Conservation (phyloP, 2,888 invertebrate species). For the Chymomyza procnemis region DNA sequence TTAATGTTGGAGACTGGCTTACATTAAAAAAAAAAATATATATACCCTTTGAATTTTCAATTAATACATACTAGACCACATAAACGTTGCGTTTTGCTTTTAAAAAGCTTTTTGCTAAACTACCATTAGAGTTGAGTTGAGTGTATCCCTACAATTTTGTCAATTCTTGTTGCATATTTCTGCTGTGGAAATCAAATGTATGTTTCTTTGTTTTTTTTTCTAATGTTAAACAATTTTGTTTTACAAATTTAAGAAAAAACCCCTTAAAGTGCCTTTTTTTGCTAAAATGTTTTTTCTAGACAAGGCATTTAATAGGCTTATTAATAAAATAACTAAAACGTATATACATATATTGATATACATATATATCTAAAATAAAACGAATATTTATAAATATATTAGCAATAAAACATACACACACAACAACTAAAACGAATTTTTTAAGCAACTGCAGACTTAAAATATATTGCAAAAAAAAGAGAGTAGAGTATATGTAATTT, state of each 20-base stretch:
- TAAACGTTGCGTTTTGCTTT: conserved; percentile 39
- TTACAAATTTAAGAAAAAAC: conserved; percentile 48
- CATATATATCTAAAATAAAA: conserved; percentile 28
- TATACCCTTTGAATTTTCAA: too few relatives aligned
- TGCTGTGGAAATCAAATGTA: background rate
- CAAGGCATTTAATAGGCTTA: conserved; percentile 54
- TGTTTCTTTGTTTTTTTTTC: conserved; percentile 19
- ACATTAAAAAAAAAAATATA: background rate
- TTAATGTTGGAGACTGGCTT: background rate
- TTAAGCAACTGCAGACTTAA: background rate
- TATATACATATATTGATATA: conserved; percentile 31
- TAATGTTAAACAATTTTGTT: conserved; percentile 30
- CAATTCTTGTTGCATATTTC: conserved; percentile 50
- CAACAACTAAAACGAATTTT: conserved; percentile 16
- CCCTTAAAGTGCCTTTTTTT: conserved; percentile 71
- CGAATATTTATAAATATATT: conserved; percentile 14
- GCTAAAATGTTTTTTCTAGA: conserved; percentile 66
- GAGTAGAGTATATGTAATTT: conserved; percentile 16
- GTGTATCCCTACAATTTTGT: conserved; percentile 63
- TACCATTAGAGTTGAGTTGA: background rate
- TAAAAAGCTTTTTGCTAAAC: conserved; percentile 38
- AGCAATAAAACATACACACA: conserved; percentile 12
- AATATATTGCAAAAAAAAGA: background rate
- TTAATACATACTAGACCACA: background rate
- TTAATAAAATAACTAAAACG: conserved; percentile 13